Evolutionary conservation across 2,113 vertebrate genomes (phyloP).

Genomic region (Istiophorus platypterus): DNA sequence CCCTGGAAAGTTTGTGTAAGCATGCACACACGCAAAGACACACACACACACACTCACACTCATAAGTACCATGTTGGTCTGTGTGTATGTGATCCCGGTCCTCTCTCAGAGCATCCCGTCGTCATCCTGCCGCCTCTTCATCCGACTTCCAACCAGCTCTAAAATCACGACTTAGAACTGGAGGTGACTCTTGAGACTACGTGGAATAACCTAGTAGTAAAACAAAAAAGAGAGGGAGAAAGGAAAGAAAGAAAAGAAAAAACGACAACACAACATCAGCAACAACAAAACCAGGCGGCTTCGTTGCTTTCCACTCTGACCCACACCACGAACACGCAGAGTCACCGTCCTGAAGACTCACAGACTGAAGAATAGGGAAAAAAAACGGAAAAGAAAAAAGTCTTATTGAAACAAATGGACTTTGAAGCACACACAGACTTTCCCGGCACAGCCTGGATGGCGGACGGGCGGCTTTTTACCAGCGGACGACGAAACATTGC

Average conservation of each 20-base stretch:
- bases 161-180: constrained; percentile 13
- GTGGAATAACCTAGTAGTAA: constrained; percentile 13
- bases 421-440: constrained; percentile 39
- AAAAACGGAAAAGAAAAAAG: too few species aligned
- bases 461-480: background rate
- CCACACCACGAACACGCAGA: background rate
- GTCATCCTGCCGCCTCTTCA: constrained; percentile 36
- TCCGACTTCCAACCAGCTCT: constrained; percentile 34
- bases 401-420: constrained; percentile 37
- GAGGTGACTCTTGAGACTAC: constrained; percentile 15
- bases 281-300: background rate
- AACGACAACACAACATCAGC: background rate
- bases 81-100: constrained; percentile 35
- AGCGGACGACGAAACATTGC: constrained; percentile 51
- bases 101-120: constrained; percentile 26
- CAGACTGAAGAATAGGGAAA: constrained; percentile 25
- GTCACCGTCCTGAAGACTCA: constrained; percentile 17
- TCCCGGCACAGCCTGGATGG: background rate
- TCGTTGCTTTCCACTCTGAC: constrained; percentile 19
- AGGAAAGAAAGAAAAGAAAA: background rate
- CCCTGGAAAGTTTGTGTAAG: constrained; percentile 35
- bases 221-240: constrained; percentile 6
- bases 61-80: background rate
- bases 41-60: constrained; percentile 2
- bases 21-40: constrained; percentile 15